These are phyloP conservation scores for Saxidomus purpurata DNA, from an alignment of 1,140 invertebrate genomes.

Conservation along the genomic window DNA sequence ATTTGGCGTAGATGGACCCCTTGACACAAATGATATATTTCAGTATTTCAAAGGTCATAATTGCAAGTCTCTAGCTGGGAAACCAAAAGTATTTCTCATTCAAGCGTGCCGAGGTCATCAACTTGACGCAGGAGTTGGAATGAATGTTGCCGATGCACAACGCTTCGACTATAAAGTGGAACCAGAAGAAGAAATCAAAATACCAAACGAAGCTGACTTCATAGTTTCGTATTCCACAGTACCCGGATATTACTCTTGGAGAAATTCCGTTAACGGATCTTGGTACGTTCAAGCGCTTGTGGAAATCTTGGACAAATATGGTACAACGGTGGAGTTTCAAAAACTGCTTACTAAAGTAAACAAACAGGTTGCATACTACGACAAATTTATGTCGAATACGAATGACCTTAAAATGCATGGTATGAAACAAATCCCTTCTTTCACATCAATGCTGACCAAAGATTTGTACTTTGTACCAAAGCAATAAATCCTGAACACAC, in stretches of 20 bases:
- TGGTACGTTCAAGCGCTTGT: slow-evolving; percentile 74
- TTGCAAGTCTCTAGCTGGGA: slow-evolving; percentile 74
- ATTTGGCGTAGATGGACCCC: slow-evolving; percentile 71
- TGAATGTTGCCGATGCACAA: slow-evolving; percentile 50
- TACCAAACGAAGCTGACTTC: slow-evolving; percentile 78
- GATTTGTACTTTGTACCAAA: slow-evolving; percentile 62
- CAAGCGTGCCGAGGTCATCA: slow-evolving; percentile 81
- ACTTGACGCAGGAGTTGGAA: slow-evolving; percentile 15
- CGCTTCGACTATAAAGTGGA: not conserved
- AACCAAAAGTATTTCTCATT: slow-evolving; percentile 83
- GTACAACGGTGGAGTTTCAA: slow-evolving; percentile 46
- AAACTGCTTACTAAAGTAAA: slow-evolving; percentile 53
- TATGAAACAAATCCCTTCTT: slow-evolving; percentile 58
- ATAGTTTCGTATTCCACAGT: slow-evolving; percentile 76
- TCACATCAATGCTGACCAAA: slow-evolving; percentile 63
- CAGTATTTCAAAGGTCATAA: slow-evolving; percentile 76
- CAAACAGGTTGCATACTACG: slow-evolving; percentile 37
- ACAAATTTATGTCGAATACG: slow-evolving; percentile 51
- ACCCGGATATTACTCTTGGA: slow-evolving; percentile 75
- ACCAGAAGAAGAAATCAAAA: slow-evolving; percentile 42
- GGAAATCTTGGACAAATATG: slow-evolving; percentile 52
- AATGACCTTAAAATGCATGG: slow-evolving; percentile 14
- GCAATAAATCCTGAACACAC: slow-evolving; percentile 1
- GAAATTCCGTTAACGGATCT: slow-evolving; percentile 69
- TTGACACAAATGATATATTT: slow-evolving; percentile 74